phyloP scores from a whole-genome alignment of 2,113 vertebrate genomes.

The Scopus umbretta region DNA sequence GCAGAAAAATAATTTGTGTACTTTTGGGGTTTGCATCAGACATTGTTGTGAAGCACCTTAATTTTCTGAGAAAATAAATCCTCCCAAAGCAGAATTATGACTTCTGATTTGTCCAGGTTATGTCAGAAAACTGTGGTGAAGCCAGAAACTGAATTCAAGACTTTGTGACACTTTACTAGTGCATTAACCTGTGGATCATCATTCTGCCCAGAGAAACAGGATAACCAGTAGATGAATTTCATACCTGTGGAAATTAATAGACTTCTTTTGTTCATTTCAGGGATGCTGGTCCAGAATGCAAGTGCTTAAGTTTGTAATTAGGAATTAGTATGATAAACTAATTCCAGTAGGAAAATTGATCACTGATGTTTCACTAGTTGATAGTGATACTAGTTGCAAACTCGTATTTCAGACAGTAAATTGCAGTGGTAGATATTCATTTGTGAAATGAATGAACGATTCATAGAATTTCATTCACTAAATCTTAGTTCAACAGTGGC shows the following conservation, averaged over 20 bases:
- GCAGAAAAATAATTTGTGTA: neutral
- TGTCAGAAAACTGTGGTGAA: neutral
- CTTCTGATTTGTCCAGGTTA: neutral
- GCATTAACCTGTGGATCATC: neutral
- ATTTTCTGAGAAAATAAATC: neutral
- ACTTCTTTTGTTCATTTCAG: neutral
- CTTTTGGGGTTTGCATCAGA: neutral
- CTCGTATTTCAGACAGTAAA: neutral
- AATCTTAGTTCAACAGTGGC: neutral
- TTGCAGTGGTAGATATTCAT: neutral
- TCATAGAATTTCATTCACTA: neutral
- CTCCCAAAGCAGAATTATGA: neutral
- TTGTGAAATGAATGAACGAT: neutral
- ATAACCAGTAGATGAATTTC: neutral
- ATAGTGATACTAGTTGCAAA: neutral
- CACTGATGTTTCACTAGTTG: neutral
- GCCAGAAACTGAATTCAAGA: neutral
- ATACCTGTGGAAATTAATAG: neutral
- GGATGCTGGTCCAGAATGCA: neutral
- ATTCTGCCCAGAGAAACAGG: neutral
- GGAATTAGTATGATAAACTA: neutral
- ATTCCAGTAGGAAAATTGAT: neutral
- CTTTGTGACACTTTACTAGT: neutral
- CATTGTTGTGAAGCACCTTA: neutral
- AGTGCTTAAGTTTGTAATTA: neutral